Conservation (phyloP, 2,113 vertebrate species). For the Oryzias javanicus region DNA sequence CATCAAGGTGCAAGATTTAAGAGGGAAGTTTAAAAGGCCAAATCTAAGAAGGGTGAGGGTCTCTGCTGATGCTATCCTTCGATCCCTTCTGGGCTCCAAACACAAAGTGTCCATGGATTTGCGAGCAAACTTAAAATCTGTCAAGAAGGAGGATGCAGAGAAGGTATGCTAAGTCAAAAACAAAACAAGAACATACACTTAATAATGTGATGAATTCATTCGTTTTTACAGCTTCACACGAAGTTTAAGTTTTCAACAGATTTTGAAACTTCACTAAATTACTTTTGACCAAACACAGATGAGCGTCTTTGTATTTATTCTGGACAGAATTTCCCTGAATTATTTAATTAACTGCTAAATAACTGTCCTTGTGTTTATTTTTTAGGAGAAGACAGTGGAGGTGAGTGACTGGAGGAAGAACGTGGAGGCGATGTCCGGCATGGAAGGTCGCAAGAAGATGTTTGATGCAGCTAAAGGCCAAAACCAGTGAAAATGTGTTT, state of each 20-base stretch:
- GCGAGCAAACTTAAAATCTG: slow-evolving; percentile 94
- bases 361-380: not conserved
- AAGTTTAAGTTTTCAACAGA: too few species aligned
- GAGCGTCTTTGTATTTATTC: too few species aligned
- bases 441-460: slow-evolving; percentile 96
- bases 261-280: too few species aligned
- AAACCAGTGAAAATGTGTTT: slow-evolving; percentile 44
- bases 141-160: slow-evolving; percentile 97
- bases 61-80: slow-evolving; percentile 93
- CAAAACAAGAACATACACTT: not conserved
- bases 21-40: slow-evolving; percentile 95
- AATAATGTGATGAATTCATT: not conserved
- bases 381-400: slow-evolving; percentile 67
- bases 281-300: too few species aligned
- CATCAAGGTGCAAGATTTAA: slow-evolving; percentile 91
- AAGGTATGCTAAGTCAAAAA: slow-evolving; percentile 77
- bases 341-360: not conserved
- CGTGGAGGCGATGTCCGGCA: slow-evolving; percentile 86
- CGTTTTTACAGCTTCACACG: too few species aligned
- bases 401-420: slow-evolving; percentile 95
- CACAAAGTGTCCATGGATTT: slow-evolving; percentile 98
- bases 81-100: slow-evolving; percentile 95
- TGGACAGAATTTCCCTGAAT: too few species aligned
- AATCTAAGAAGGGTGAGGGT: slow-evolving; percentile 88
- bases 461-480: slow-evolving; percentile 76